These are phyloP conservation scores for Cheracebus regulus DNA, from an alignment of 2,797 vertebrate genomes.

Conservation along the genomic window DNA sequence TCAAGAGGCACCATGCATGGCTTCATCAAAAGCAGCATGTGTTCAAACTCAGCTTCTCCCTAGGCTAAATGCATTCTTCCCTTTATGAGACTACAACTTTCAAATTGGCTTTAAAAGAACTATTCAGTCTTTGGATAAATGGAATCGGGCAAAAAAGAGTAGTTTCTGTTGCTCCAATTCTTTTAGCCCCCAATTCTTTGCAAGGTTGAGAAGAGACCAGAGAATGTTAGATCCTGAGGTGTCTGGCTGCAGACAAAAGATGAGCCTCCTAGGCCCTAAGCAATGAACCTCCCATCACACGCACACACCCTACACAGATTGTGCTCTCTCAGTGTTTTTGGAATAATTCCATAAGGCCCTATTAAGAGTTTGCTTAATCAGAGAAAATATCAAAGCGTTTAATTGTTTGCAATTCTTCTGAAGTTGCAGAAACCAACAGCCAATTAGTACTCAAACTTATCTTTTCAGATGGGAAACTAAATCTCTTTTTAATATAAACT, in stretches of 20 bases:
- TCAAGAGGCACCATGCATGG: constrained; percentile 46
- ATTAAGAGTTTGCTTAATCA: constrained; percentile 69
- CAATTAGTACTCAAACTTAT: constrained; percentile 75
- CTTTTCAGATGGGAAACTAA: constrained; percentile 74
- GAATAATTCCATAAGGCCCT: constrained; percentile 72
- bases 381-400: constrained; percentile 76
- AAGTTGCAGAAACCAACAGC: constrained; percentile 73
- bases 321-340: constrained; percentile 65
- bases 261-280: constrained; percentile 25
- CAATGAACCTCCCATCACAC: constrained; percentile 44
- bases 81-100: constrained; percentile 68
- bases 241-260: constrained; percentile 46
- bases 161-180: constrained; percentile 55
- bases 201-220: neutral
- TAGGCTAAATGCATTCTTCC: constrained; percentile 48
- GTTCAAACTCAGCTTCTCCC: constrained; percentile 61
- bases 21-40: constrained; percentile 70
- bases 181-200: constrained; percentile 22
- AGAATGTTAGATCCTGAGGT: neutral
- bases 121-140: constrained; percentile 60
- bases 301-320: constrained; percentile 18
- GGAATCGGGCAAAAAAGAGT: constrained; percentile 47
- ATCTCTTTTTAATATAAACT: constrained; percentile 74
- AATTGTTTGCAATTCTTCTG: constrained; percentile 78
- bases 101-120: constrained; percentile 62